These are phyloP conservation scores for Anoplophora glabripennis DNA, from an alignment of 1,140 invertebrate species.

Conservation along the genomic window DNA sequence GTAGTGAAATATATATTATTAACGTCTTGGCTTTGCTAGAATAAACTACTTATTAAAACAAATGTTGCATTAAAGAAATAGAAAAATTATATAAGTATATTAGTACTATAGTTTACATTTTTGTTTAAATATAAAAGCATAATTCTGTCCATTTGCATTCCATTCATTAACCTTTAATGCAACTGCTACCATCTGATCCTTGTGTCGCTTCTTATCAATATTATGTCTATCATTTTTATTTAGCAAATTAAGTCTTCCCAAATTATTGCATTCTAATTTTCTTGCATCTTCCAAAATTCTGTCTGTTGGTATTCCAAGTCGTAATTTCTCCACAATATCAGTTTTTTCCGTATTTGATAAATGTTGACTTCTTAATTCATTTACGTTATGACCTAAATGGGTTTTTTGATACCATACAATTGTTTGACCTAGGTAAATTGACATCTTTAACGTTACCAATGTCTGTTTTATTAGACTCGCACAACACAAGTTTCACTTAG, in stretches of 20 bases:
- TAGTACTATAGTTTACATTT: slow-evolving; percentile 2
- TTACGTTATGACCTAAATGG: slow-evolving; percentile 20
- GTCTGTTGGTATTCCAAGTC: slow-evolving; percentile 7
- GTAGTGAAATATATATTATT: too few species aligned
- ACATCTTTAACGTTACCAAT: too few species aligned
- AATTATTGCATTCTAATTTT: slow-evolving; percentile 3
- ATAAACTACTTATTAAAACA: too few species aligned
- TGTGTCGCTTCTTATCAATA: slow-evolving; percentile 16
- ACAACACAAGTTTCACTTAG: too few species aligned
- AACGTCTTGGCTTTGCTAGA: too few species aligned
- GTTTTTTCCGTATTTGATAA: slow-evolving; percentile 16
- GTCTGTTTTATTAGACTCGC: too few species aligned
- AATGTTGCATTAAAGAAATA: too few species aligned
- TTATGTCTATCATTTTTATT: slow-evolving; percentile 20
- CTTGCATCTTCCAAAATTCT: slow-evolving; percentile 22
- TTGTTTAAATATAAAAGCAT: slow-evolving; percentile 22
- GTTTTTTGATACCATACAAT: slow-evolving; percentile 17
- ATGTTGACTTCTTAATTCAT: slow-evolving; percentile 12
- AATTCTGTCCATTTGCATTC: slow-evolving; percentile 23
- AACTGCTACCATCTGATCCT: slow-evolving; percentile 19
- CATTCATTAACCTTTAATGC: slow-evolving; percentile 20
- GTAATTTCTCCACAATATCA: slow-evolving; percentile 16
- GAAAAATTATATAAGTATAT: too few species aligned
- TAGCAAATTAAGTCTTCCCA: slow-evolving; percentile 15
- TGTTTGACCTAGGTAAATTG: slow-evolving; percentile 1